These are phyloP conservation scores for Coendou prehensilis DNA, from an alignment of 2,797 vertebrate species.

Conservation along the genomic window DNA sequence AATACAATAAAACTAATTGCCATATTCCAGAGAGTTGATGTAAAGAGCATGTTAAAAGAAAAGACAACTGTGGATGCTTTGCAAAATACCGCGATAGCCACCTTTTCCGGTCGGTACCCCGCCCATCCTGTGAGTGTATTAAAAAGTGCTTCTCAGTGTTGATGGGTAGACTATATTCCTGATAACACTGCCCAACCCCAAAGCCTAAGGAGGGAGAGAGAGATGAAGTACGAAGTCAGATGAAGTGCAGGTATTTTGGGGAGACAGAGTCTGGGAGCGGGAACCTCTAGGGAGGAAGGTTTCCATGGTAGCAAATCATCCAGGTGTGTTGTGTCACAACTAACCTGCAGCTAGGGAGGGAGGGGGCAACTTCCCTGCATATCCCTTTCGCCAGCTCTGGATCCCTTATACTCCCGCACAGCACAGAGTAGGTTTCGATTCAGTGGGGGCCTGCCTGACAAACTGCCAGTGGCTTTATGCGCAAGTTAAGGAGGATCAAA, in stretches of 20 bases:
- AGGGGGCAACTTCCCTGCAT: neutral
- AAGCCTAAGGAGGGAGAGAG: neutral
- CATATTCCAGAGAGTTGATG: conserved; percentile 14
- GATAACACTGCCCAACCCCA: neutral
- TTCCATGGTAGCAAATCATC: conserved; percentile 19
- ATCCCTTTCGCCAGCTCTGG: neutral
- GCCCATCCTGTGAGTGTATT: neutral
- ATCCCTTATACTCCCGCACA: neutral
- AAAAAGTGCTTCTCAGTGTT: conserved; percentile 24
- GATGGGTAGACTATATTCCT: neutral
- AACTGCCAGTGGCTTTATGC: neutral
- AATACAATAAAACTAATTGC: conserved; percentile 57
- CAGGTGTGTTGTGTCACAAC: neutral
- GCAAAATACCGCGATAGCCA: neutral
- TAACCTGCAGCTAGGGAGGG: neutral
- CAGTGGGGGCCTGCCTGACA: neutral
- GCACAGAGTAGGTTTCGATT: neutral
- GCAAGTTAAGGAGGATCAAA: conserved; percentile 32
- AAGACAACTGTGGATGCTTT: conserved; percentile 5
- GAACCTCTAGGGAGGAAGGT: conserved; percentile 7
- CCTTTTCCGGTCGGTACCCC: neutral
- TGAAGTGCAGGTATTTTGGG: neutral
- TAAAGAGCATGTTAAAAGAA: neutral
- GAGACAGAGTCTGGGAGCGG: neutral
- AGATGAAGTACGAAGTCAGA: neutral